Conservation (phyloP, 2,113 vertebrate species). For the Stegastes partitus region DNA sequence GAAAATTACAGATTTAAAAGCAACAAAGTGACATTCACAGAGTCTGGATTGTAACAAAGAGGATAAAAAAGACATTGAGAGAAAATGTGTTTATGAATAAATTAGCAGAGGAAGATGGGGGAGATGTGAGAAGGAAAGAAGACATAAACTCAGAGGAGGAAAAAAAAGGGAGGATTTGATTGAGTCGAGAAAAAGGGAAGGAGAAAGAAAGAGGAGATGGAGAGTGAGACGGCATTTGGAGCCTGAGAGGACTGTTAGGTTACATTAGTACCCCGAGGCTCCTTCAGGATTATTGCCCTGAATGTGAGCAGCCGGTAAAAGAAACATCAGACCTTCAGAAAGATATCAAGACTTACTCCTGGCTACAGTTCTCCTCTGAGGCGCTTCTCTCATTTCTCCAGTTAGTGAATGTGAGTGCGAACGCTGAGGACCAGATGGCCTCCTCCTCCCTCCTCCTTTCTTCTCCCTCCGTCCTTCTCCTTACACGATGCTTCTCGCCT, state of each 20-base stretch:
- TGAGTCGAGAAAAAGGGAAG: background rate
- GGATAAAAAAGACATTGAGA: conserved; percentile 15
- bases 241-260: conserved; percentile 25
- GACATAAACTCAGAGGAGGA: too few relatives aligned
- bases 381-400: conserved; percentile 49
- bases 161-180: too few relatives aligned
- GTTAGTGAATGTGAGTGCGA: conserved; percentile 57
- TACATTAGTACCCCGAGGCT: conserved; percentile 14
- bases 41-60: background rate
- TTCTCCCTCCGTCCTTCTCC: conserved; percentile 46
- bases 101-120: conserved; percentile 16
- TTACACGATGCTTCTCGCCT: conserved; percentile 68
- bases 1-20: conserved; percentile 26
- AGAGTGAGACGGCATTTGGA: conserved; percentile 3
- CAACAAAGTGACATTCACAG: background rate
- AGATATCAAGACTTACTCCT: conserved; percentile 55
- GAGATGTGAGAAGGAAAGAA: background rate
- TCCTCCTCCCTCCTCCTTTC: conserved; percentile 47
- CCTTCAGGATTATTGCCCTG: conserved; percentile 31
- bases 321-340: conserved; percentile 61
- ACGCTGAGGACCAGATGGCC: conserved; percentile 77
- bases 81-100: conserved; percentile 27
- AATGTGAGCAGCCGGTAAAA: conserved; percentile 51
- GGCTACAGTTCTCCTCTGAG: conserved; percentile 50
- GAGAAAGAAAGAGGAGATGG: conserved; percentile 1